A percentile compares a stretch with the other conserved stretches of the same genome.
phyloP scores from a whole-genome alignment of 1,140 invertebrate species.

The Caerostris darwini region DNA sequence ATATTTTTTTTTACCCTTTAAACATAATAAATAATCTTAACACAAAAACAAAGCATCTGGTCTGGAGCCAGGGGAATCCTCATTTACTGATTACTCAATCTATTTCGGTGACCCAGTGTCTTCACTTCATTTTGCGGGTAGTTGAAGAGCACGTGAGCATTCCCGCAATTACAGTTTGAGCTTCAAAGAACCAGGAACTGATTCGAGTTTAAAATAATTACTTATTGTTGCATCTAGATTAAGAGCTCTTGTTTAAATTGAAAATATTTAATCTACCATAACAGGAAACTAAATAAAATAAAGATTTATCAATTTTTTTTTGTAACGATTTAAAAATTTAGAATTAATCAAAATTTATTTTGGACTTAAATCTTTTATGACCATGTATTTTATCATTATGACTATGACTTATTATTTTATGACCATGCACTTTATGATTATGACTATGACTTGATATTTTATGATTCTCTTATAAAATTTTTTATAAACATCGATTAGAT shows the following conservation, averaged over 20 bases:
- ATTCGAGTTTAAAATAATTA: neutral
- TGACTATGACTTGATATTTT: too few species aligned
- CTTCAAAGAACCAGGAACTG: neutral
- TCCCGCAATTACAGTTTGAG: neutral
- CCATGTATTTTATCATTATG: too few species aligned
- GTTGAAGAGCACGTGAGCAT: neutral
- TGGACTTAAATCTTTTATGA: too few species aligned
- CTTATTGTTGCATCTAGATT: neutral
- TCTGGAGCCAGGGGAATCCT: neutral
- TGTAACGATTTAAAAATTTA: too few species aligned
- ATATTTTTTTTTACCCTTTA: neutral
- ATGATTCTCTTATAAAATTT: too few species aligned
- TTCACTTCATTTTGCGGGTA: neutral
- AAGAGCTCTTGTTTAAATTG: neutral
- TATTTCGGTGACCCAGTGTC: conserved; percentile 10
- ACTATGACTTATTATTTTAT: too few species aligned
- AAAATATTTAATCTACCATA: too few species aligned
- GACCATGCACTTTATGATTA: too few species aligned
- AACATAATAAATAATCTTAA: neutral
- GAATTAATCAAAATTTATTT: too few species aligned
- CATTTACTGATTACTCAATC: conserved; percentile 49
- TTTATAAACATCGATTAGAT: too few species aligned
- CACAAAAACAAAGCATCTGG: neutral
- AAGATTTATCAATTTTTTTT: too few species aligned
- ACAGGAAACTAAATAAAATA: too few species aligned